Evolutionary conservation across 2,888 invertebrate species (phyloP), one percentile per base, ranked within the genome.

Genomic region (Apocheima hispidaria): DNA sequence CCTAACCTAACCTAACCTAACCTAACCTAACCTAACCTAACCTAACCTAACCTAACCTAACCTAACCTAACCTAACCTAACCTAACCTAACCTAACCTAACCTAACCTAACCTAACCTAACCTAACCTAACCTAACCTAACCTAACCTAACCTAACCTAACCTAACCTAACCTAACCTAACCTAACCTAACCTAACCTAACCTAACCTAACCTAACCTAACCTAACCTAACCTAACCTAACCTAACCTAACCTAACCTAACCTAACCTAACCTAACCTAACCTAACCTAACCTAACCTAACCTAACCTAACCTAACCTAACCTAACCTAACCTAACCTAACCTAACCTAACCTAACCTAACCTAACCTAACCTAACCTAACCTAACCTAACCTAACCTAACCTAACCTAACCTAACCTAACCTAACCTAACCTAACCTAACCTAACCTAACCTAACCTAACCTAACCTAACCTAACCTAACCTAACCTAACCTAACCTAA

Each of bases 1-100:
- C 57, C 62, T 62, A 57, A 62, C 62, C 57, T 62, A 57, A 23
- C 21, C 43, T 23, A 23, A 43, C 43, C 43, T 26, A 35, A 35
- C 14, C 35, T 35, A 35, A 35, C 35, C 35, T 35, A 35, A 35
- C 35, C 35, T 35, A 35, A 35, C 35, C 35, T 35, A 35, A 35
- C 35, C 35, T 35, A 35, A 35, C 35, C 35, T 35, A 35, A 35
- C 35, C 35, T 35, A 35, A 35, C 35, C 35, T 35, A 35, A 35
- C 35, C 35, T 35, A 35, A 35, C 35, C 35, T 35, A 35, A 35
- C 35, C 35, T 35, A 35, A 35, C 35, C 35, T 35, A 35, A 35
- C 35, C 35, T 35, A 35, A 35, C 35, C 35, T 35, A 35, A 35
- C 35, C 35, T 35, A 35, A 35, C 35, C 35, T 35, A 35, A 35